Conservation (phyloP, 2,888 invertebrate genomes). For the Coremacera marginata region DNA sequence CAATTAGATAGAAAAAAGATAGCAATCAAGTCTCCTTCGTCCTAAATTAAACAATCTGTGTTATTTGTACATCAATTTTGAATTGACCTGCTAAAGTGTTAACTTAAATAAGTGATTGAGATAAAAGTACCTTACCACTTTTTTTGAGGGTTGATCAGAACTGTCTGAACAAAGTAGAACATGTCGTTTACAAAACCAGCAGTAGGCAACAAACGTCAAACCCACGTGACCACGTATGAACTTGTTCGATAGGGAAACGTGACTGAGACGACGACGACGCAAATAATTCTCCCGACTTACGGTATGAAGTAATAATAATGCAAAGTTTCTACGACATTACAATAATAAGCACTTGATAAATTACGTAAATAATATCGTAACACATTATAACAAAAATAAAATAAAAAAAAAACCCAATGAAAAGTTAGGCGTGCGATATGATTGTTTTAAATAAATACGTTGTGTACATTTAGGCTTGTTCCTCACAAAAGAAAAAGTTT, state of each 20-base stretch:
- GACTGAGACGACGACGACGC: neutral
- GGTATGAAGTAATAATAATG: neutral
- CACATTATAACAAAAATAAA: neutral
- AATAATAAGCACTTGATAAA: neutral
- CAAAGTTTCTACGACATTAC: neutral
- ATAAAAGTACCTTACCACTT: too few relatives aligned
- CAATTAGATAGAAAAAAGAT: too few relatives aligned
- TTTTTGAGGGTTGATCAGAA: too few relatives aligned
- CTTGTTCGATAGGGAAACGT: conserved; percentile 11
- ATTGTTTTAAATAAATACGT: too few relatives aligned
- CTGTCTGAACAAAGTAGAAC: neutral
- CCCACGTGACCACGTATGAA: neutral
- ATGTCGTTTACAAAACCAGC: neutral
- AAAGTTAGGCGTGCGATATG: too few relatives aligned
- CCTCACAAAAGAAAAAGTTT: neutral
- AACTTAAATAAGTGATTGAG: too few relatives aligned
- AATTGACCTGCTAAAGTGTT: too few relatives aligned
- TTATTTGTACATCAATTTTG: too few relatives aligned
- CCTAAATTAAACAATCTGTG: too few relatives aligned
- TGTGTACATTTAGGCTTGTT: too few relatives aligned
- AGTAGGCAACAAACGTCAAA: neutral
- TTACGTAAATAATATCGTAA: neutral
- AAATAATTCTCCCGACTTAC: neutral
- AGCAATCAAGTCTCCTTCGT: too few relatives aligned
- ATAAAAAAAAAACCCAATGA: too few relatives aligned